phyloP scores from a whole-genome alignment of 2,113 vertebrate genomes.

The Callopanchax toddi region DNA sequence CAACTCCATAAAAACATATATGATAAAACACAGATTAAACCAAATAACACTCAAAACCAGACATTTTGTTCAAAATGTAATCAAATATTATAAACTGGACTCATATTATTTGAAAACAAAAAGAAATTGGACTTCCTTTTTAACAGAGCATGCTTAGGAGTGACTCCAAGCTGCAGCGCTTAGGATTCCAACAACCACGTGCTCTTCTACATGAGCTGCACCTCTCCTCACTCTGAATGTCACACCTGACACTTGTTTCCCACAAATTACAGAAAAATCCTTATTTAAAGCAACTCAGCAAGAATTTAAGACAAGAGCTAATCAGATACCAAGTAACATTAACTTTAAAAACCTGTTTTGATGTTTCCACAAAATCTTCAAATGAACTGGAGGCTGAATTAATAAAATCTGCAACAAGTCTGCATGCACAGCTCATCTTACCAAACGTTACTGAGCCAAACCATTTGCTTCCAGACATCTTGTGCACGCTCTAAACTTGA shows the following conservation, averaged over 20 bases:
- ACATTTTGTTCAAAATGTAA: too few species aligned
- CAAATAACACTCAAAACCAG: too few species aligned
- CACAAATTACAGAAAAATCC: background rate
- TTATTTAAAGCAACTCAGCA: background rate
- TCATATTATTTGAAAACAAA: background rate
- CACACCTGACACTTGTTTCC: background rate
- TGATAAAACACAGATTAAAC: too few species aligned
- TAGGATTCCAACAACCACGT: conserved; percentile 2
- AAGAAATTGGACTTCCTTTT: background rate
- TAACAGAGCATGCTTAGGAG: background rate
- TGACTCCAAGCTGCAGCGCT: background rate
- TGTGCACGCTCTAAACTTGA: conserved; percentile 36
- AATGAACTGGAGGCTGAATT: background rate
- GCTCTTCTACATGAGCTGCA: background rate
- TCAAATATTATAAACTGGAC: background rate
- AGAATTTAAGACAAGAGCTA: conserved; percentile 8
- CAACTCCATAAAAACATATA: too few species aligned
- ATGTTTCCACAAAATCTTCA: background rate
- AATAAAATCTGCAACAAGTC: background rate
- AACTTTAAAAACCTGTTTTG: background rate
- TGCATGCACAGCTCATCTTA: conserved; percentile 36
- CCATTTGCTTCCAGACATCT: conserved; percentile 51
- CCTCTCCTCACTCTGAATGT: background rate
- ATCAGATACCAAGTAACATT: background rate
- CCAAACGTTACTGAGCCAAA: conserved; percentile 48